Evolutionary conservation across 2,113 vertebrate genomes (phyloP).

Genomic region (Tupaia chinensis): DNA sequence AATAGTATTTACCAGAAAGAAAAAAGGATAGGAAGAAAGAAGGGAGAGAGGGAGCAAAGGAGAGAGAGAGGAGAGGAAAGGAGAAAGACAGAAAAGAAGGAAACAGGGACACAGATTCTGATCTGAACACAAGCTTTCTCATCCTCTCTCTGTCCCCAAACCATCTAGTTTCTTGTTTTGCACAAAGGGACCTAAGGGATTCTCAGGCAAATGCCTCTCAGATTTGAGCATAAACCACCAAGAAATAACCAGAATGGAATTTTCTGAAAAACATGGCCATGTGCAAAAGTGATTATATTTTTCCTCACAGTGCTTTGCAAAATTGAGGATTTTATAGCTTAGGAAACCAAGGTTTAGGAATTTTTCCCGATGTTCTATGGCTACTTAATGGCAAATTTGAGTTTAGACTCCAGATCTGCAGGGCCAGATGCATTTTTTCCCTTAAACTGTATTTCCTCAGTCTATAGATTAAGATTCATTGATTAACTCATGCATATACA

Average conservation of each 20-base stretch:
- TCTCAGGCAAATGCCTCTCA: neutral
- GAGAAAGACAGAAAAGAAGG: neutral
- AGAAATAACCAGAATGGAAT: neutral
- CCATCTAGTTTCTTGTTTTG: neutral
- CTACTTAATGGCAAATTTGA: neutral
- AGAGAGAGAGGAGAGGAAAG: too few species aligned
- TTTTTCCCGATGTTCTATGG: neutral
- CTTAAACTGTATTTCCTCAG: neutral
- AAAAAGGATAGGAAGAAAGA: too few species aligned
- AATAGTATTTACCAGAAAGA: too few species aligned
- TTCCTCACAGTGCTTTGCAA: slow-evolving; percentile 17
- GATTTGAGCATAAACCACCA: neutral
- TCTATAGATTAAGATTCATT: neutral
- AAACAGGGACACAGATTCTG: neutral
- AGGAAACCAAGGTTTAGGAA: slow-evolving; percentile 24
- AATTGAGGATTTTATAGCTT: neutral
- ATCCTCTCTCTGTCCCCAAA: fast-evolving
- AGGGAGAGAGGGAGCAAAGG: too few species aligned
- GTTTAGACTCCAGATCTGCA: neutral
- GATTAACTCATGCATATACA: neutral
- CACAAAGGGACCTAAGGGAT: neutral
- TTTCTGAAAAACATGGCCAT: neutral
- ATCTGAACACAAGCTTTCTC: neutral
- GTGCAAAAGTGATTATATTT: neutral
- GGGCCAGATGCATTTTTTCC: neutral